Evolutionary conservation across 2,113 vertebrate genomes (phyloP).

Genomic region (Cyanoderma ruficeps): DNA sequence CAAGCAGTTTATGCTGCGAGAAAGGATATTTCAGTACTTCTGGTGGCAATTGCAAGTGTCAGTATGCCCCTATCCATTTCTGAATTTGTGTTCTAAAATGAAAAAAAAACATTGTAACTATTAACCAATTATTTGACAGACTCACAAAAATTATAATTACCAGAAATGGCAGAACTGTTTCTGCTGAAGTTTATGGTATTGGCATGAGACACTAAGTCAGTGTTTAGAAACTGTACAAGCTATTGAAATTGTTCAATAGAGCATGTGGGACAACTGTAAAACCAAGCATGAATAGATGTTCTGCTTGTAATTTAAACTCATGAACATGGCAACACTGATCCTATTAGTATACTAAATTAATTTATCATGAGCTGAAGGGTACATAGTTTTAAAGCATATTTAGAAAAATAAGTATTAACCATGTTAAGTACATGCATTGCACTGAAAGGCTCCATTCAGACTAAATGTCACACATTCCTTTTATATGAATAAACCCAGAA

Average conservation of each 20-base stretch:
- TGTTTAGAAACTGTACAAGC: background rate
- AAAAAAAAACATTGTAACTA: background rate
- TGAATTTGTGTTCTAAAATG: background rate
- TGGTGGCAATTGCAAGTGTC: background rate
- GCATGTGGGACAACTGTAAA: background rate
- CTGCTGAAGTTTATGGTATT: background rate
- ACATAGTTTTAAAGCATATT: background rate
- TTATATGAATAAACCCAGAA: slow-evolving; percentile 34
- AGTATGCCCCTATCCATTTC: background rate
- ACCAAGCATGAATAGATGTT: background rate
- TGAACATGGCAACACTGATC: background rate
- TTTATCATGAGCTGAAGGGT: background rate
- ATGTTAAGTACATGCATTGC: background rate
- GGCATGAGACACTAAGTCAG: background rate
- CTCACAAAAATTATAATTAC: background rate
- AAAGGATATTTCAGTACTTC: background rate
- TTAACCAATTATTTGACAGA: background rate
- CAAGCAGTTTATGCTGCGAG: background rate
- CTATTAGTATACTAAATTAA: background rate
- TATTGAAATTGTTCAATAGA: background rate
- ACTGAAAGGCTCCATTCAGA: slow-evolving; percentile 58
- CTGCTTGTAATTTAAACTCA: background rate
- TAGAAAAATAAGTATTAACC: background rate
- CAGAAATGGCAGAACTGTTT: background rate
- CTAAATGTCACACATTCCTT: slow-evolving; percentile 63